These are phyloP conservation scores for Todiramphus chloris DNA, from an alignment of 2,113 vertebrate species.

Conservation along the genomic window DNA sequence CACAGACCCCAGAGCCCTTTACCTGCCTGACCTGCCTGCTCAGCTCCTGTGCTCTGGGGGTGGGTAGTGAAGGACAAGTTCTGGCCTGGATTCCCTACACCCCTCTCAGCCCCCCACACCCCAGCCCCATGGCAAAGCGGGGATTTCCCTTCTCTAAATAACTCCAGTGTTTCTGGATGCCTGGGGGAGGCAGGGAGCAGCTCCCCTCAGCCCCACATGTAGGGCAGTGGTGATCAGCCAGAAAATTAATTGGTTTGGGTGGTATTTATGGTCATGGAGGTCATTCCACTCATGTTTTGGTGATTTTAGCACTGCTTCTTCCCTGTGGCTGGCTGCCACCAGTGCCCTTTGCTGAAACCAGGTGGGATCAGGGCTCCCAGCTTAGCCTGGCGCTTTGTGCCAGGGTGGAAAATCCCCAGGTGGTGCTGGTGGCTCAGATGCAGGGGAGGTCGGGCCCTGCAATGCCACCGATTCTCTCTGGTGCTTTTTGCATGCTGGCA, in stretches of 20 bases:
- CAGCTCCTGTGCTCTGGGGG: neutral
- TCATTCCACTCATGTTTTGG: neutral
- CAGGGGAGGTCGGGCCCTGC: neutral
- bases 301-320: neutral
- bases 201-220: neutral
- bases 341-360: neutral
- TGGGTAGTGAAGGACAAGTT: neutral
- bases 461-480: accelerated
- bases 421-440: neutral
- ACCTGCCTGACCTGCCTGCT: neutral
- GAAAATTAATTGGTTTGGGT: neutral
- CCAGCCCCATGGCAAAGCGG: neutral
- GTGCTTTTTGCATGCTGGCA: neutral
- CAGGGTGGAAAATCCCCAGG: neutral
- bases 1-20: neutral
- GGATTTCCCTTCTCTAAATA: neutral
- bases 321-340: neutral
- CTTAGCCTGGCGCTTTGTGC: neutral
- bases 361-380: neutral
- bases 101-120: neutral
- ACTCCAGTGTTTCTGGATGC: neutral
- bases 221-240: neutral
- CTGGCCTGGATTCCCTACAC: neutral
- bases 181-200: neutral
- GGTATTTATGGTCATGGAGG: neutral